Base-by-base conservation (phyloP, 2,113 vertebrate species). In the Aplodontia rufa region DNA sequence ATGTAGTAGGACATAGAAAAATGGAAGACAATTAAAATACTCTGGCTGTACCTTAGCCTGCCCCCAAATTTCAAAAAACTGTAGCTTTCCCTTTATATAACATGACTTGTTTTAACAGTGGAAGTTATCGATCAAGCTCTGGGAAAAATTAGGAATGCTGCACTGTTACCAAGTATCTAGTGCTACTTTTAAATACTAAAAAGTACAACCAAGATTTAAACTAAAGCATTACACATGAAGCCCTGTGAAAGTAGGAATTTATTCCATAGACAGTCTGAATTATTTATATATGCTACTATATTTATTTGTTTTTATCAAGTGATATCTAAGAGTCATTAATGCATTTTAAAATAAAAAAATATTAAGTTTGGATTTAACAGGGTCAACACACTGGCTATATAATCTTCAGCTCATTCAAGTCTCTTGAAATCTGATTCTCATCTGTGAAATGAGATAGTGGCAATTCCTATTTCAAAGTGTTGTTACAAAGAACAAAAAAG, bases 1-100 rank as follows among this genome's bases (percentile, higher is more conserved):
- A 97, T 93, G 37, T 26, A 91, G 82, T 72, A 88, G 91, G 68
- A 79, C n/a, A 69, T 7, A 51, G 35, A 79, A 90, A 6, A 82
- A 45, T 64, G 35, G 49, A 93, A 86, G 92, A 92, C 68, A 89
- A 82, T 92, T 76, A 72, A 87, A 88, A 83, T 10, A 66, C 30
- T 68, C 19, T 26, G 53, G 76, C 20, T 90, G 42, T 45, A 35
- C 40, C 74, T 82, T 78, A 81, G 64, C 60, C 28, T 55, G 14
- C 37, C 37, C 35, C 37, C 30, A 5, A 8, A 12, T 89, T 53
- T 66, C 47, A 87, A 88, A 79, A 35, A 28, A 68, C 8, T n/a
- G n/a, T n/a, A 53, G 42, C 9, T 78, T 86, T 94, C 79, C 26
- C 64, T 91, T 90, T 72, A 24, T 60, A 16, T n/a, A 47, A 87